Conservation (phyloP, 2,888 invertebrate genomes). For the Zaprionus bogoriensis region DNA sequence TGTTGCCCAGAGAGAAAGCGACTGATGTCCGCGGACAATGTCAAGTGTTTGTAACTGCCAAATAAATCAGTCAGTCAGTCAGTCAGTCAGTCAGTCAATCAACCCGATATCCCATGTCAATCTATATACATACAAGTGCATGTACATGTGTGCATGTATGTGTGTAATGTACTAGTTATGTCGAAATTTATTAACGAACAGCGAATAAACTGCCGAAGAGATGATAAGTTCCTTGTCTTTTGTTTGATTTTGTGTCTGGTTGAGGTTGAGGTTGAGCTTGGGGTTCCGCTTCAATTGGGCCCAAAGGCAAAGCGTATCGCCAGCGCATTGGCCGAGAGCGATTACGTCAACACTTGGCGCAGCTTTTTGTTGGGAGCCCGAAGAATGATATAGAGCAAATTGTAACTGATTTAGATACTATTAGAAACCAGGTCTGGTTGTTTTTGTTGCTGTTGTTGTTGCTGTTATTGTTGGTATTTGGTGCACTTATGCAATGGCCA, state of each 20-base stretch:
- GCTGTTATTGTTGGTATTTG: slow-evolving; percentile 56
- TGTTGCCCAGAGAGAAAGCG: slow-evolving; percentile 49
- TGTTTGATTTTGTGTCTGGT: background rate
- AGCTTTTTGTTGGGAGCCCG: slow-evolving; percentile 9
- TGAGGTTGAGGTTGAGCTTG: slow-evolving; percentile 16
- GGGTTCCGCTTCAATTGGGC: slow-evolving; percentile 71
- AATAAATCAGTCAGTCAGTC: slow-evolving; percentile 73
- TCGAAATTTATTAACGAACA: slow-evolving; percentile 25
- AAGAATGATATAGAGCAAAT: slow-evolving; percentile 69
- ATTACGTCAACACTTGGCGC: slow-evolving; percentile 65
- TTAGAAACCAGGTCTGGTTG: slow-evolving; percentile 55
- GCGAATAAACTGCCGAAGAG: slow-evolving; percentile 31
- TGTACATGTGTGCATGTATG: slow-evolving; percentile 41
- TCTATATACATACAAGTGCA: slow-evolving; percentile 28
- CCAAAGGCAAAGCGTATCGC: slow-evolving; percentile 36
- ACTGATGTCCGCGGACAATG: slow-evolving; percentile 73
- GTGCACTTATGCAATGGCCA: slow-evolving; percentile 74
- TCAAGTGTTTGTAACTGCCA: slow-evolving; percentile 65
- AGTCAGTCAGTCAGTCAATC: slow-evolving; percentile 63
- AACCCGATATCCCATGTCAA: slow-evolving; percentile 10
- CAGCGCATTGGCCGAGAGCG: no score
- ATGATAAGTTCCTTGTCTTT: slow-evolving; percentile 20
- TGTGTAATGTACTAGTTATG: slow-evolving; percentile 17
- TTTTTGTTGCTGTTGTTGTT: slow-evolving; percentile 29
- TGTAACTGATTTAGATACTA: slow-evolving; percentile 57